Percentiles rank a stretch among this genome's conserved stretches.
phyloP scores from a whole-genome alignment of 2,113 vertebrate genomes.

The Picathartes gymnocephalus region DNA sequence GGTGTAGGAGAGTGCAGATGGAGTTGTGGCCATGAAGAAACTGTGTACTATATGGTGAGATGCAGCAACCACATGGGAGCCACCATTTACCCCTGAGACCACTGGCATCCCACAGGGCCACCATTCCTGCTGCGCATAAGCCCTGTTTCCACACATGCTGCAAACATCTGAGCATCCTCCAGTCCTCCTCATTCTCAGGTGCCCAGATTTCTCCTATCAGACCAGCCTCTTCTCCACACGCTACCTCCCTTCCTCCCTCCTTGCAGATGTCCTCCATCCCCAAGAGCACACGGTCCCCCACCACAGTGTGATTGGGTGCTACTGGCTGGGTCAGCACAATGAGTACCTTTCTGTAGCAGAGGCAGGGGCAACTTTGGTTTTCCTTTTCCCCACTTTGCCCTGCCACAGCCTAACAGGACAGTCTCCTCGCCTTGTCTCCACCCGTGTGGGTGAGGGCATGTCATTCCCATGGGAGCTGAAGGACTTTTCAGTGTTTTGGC shows the following conservation, averaged over 20 bases:
- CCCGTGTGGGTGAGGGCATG: background rate
- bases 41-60: background rate
- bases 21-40: background rate
- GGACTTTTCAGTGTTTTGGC: background rate
- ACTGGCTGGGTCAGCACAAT: background rate
- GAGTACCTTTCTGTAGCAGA: fast-evolving
- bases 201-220: background rate
- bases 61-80: background rate
- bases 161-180: background rate
- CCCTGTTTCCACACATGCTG: background rate
- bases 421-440: background rate
- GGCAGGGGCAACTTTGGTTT: background rate
- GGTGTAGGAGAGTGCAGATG: background rate
- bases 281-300: background rate
- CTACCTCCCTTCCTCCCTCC: background rate
- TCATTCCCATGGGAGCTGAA: background rate
- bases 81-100: background rate
- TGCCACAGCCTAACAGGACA: background rate
- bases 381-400: background rate
- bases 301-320: background rate
- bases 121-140: fast-evolving
- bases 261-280: background rate
- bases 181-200: background rate
- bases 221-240: background rate
- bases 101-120: background rate